Base-by-base conservation (phyloP, 1,140 invertebrate species). In the Neomicropteryx cornuta region DNA sequence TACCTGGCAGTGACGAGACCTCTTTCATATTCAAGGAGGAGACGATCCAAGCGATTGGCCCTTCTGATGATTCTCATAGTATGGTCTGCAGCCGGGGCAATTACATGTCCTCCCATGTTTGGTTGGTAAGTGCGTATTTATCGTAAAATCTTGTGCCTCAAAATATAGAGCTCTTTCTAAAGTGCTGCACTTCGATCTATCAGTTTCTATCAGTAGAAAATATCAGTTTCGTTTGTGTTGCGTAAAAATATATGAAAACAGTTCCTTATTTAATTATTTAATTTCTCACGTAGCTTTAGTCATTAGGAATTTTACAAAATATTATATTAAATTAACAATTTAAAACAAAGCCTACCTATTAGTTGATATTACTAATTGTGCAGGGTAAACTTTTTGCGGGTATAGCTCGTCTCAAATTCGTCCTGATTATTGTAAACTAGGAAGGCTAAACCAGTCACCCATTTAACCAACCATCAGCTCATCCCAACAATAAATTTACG, bases 1-100 rank as follows among this genome's bases (percentile, higher is more conserved):
- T 92, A 90, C 60, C 71, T 86, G 35, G 86, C 87, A n/a, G 86
- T 92, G 23, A 89, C 84, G 30, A 77, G 83, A 50, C 85, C 85
- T 0, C 57, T 93, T 34, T 79, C 81, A 43, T 87, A 91, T 61
- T 83, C 83, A 19, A 74, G 81, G 43, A 73, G 79, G 53, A 60
- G 84, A 37, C 71, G 84, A 20, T 84, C 81, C 10, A 84, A 84
- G 60, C 74, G 85, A 48, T 66, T 89, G 36, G 83, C 84, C 1
- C 67, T 82, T 8, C 62, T 77, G 18, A 86, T 89, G 76, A 87
- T 92, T 29, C 67, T 85, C 8, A 73, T 76, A 21, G 87, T 92
- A 0, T 93, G 88, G 88, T 56, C 86, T 3, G 68, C 78, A 10
- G 85, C 87, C 1, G 73, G 81, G 5, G 72, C 81, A 27, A 88